Conservation (phyloP, 2,113 vertebrate genomes). For the Colaptes auratus region DNA sequence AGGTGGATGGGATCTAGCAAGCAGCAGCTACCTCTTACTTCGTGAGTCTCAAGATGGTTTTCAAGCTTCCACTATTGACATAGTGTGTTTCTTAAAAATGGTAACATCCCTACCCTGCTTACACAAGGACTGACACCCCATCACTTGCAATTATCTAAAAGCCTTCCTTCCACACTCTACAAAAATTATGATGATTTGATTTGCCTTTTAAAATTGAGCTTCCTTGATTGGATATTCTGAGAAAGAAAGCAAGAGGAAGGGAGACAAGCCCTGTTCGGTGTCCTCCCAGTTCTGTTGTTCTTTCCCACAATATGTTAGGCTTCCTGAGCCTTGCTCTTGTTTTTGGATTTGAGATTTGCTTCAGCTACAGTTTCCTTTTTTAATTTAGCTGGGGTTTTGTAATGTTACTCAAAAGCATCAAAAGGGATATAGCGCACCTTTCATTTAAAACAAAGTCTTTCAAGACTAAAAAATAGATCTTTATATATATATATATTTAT, state of each 20-base stretch:
- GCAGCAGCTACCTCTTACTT: background rate
- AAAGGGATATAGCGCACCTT: constrained; percentile 87
- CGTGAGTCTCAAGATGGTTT: background rate
- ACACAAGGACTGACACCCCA: background rate
- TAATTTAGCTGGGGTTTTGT: constrained; percentile 68
- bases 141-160: background rate
- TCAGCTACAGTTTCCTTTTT: constrained; percentile 63
- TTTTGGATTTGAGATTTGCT: constrained; percentile 59
- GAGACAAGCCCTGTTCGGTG: background rate
- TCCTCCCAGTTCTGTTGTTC: background rate
- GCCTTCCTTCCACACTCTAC: background rate
- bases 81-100: constrained; percentile 65
- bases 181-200: background rate
- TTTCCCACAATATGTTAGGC: constrained; percentile 45
- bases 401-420: constrained; percentile 75
- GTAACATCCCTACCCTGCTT: background rate
- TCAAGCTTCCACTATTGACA: constrained; percentile 18
- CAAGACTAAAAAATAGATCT: constrained; percentile 87
- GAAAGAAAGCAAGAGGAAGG: constrained; percentile 27
- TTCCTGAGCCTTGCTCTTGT: constrained; percentile 37
- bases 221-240: constrained; percentile 24
- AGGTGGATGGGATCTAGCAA: background rate
- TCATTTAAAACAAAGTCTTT: constrained; percentile 86
- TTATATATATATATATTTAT: constrained; percentile 85
- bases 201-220: constrained; percentile 17